Evolutionary conservation across 1,140 invertebrate species (phyloP).

Genomic region (Bombus waltoni): DNA sequence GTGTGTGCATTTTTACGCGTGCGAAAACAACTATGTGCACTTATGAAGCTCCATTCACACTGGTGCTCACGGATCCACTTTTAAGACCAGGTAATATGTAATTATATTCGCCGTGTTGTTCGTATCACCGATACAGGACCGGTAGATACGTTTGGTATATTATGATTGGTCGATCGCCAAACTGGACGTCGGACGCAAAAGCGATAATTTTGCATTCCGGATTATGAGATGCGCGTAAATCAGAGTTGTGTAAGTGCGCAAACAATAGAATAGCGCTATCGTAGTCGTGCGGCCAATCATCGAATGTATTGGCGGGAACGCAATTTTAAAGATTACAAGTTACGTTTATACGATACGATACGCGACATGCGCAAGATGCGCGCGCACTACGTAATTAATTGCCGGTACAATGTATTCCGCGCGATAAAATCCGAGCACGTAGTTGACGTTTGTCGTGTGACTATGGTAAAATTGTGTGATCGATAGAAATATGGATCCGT

Average conservation of each 20-base stretch:
- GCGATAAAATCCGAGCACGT: background rate
- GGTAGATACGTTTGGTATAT: background rate
- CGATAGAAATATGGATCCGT: background rate
- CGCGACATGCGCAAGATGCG: background rate
- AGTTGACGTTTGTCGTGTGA: background rate
- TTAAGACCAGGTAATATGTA: background rate
- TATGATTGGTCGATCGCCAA: background rate
- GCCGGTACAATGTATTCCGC: background rate
- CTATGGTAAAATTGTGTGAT: constrained; percentile 1
- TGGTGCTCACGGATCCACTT: background rate
- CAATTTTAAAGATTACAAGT: background rate
- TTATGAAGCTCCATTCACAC: constrained; percentile 20
- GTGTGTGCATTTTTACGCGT: background rate
- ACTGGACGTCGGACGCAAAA: background rate
- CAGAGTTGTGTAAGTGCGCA: background rate
- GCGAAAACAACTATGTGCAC: background rate
- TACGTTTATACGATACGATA: background rate
- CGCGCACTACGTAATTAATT: background rate
- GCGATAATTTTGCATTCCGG: background rate
- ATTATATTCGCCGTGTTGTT: background rate
- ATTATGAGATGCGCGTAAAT: background rate
- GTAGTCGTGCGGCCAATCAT: background rate
- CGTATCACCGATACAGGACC: background rate
- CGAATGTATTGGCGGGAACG: background rate
- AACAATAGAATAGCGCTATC: background rate